A percentile compares a stretch with the other conserved stretches of the same genome.
These are phyloP conservation scores for Austrolebias charrua DNA, from an alignment of 2,797 vertebrate genomes.

Conservation along the genomic window DNA sequence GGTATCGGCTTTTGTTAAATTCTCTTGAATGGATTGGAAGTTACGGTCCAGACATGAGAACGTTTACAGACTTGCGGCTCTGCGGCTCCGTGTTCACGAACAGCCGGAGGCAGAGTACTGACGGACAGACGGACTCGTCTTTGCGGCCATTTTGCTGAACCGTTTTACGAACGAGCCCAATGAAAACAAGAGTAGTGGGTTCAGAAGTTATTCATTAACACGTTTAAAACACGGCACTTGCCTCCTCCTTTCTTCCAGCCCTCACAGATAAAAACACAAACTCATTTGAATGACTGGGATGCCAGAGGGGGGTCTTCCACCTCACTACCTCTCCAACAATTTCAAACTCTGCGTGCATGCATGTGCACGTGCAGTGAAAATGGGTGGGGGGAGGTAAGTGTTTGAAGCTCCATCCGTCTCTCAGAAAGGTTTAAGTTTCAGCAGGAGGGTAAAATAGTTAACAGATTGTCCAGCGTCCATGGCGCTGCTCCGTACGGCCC, in stretches of 20 bases:
- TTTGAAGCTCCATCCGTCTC: slow-evolving; percentile 29
- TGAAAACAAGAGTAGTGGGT: slow-evolving; percentile 26
- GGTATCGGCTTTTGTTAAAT: no score
- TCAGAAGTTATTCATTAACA: slow-evolving; percentile 74
- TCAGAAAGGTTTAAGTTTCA: slow-evolving; percentile 72
- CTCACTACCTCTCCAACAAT: slow-evolving; percentile 55
- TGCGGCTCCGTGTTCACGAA: no score
- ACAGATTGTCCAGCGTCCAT: slow-evolving; percentile 67
- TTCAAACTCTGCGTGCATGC: slow-evolving; percentile 30
- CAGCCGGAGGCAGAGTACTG: no score
- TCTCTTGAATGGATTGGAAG: no score
- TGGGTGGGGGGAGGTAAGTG: slow-evolving; percentile 16
- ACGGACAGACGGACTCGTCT: no score
- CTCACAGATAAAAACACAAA: slow-evolving; percentile 68
- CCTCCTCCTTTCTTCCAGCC: slow-evolving; percentile 52
- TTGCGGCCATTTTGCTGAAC: no score
- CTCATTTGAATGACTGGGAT: slow-evolving; percentile 65
- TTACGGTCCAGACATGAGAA: no score
- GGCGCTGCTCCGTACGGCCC: slow-evolving; percentile 15
- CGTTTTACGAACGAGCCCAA: neutral
- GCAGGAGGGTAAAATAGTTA: slow-evolving; percentile 73
- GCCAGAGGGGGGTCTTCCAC: slow-evolving; percentile 74
- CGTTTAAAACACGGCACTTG: slow-evolving; percentile 43
- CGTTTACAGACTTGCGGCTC: no score
- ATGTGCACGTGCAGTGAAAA: slow-evolving; percentile 6